Evolutionary conservation across 2,888 invertebrate species (phyloP).

Genomic region (Aethes cnicana): DNA sequence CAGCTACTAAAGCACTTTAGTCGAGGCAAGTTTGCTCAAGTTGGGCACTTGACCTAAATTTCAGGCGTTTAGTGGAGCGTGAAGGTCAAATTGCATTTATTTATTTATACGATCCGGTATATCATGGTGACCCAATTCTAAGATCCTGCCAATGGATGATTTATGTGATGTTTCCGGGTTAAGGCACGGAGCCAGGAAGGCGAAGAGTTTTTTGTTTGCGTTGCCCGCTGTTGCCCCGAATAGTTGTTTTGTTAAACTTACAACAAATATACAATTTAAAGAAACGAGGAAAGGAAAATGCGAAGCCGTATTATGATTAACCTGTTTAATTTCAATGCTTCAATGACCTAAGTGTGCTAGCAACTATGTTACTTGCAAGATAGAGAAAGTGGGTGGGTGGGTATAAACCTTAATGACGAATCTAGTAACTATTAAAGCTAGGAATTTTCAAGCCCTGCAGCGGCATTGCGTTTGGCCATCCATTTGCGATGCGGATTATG

Average conservation of each 20-base stretch:
- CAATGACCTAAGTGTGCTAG: no score
- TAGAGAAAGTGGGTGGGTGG: no score
- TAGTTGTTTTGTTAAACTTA: slow-evolving; percentile 5
- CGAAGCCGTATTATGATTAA: no score
- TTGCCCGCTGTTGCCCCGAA: not conserved
- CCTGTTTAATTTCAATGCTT: no score
- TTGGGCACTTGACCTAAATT: slow-evolving; percentile 16
- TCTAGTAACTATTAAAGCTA: no score
- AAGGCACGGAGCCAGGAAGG: slow-evolving; percentile 20
- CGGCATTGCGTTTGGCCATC: no score
- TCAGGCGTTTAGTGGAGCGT: not conserved
- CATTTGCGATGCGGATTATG: no score
- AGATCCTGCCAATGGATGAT: slow-evolving; percentile 26
- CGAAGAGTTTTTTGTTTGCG: slow-evolving; percentile 12
- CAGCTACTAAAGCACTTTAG: slow-evolving; percentile 3
- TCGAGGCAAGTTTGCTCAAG: slow-evolving; percentile 1
- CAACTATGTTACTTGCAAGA: no score
- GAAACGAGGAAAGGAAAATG: no score
- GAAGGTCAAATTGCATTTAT: slow-evolving; percentile 1
- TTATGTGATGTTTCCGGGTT: slow-evolving; percentile 13
- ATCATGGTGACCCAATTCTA: slow-evolving; percentile 13
- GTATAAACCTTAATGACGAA: no score
- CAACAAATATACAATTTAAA: not conserved
- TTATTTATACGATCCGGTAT: slow-evolving; percentile 14
- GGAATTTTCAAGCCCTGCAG: no score